Percentiles rank a stretch among this genome's conserved stretches.
These are phyloP conservation scores for Chloroclysta siterata DNA, from an alignment of 2,888 invertebrate genomes.

Conservation along the genomic window DNA sequence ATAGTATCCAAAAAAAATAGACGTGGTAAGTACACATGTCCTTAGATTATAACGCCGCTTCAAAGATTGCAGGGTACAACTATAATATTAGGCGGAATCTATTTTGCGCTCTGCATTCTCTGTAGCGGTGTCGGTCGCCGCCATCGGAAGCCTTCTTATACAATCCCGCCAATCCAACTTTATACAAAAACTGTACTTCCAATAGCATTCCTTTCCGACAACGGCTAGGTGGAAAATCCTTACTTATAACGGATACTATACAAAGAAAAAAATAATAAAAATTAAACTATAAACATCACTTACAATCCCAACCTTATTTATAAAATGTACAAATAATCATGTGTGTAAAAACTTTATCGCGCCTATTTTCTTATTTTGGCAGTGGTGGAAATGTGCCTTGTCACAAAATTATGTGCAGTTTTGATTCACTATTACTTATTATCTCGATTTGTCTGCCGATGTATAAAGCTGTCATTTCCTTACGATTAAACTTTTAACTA, in stretches of 20 bases:
- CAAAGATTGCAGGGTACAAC: slow-evolving; percentile 80
- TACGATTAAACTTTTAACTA: slow-evolving; percentile 77
- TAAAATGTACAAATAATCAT: slow-evolving; percentile 78
- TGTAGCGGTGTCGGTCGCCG: slow-evolving; percentile 66
- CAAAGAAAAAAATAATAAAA: slow-evolving; percentile 75
- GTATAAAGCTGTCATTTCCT: slow-evolving; percentile 81
- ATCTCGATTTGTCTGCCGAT: slow-evolving; percentile 70
- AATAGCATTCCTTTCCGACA: slow-evolving; percentile 50
- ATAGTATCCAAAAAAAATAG: slow-evolving; percentile 77
- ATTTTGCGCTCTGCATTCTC: slow-evolving; percentile 77
- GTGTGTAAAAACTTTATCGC: slow-evolving; percentile 64
- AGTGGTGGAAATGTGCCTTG: slow-evolving; percentile 86
- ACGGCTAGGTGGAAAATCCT: slow-evolving; percentile 67
- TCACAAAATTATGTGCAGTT: slow-evolving; percentile 70
- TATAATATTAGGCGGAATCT: slow-evolving; percentile 84
- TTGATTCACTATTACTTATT: slow-evolving; percentile 54
- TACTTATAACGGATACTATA: slow-evolving; percentile 74
- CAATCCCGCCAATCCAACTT: slow-evolving; percentile 41
- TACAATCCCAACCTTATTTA: slow-evolving; percentile 79
- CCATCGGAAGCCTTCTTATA: slow-evolving; percentile 44
- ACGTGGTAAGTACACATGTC: slow-evolving; percentile 77
- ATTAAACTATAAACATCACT: slow-evolving; percentile 82
- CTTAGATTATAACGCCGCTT: slow-evolving; percentile 69
- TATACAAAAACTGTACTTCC: slow-evolving; percentile 46
- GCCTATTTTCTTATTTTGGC: slow-evolving; percentile 76